Evolutionary conservation across 2,113 vertebrate genomes (phyloP).

Genomic region (Machaerirhynchus nigripectus): DNA sequence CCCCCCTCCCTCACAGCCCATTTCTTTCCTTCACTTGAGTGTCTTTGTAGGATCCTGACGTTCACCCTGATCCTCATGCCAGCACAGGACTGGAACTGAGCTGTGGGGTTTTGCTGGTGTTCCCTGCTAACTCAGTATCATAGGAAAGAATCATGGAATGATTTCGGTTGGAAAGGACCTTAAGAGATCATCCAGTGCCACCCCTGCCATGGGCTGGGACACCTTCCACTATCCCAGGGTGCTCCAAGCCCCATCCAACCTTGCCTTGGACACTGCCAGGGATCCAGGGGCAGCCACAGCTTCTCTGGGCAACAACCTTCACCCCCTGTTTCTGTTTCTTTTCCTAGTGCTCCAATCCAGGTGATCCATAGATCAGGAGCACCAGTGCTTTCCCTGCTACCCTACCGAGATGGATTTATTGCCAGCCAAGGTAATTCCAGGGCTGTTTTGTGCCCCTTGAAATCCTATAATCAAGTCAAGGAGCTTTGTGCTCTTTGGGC

Average conservation of each 20-base stretch:
- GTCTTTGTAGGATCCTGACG: background rate
- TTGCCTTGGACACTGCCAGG: background rate
- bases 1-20: no score
- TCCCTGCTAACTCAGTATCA: background rate
- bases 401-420: constrained; percentile 73
- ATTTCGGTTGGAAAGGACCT: background rate
- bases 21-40: background rate
- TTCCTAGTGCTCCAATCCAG: constrained; percentile 70
- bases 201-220: background rate
- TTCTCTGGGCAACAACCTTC: background rate
- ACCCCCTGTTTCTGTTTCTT: background rate
- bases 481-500: background rate
- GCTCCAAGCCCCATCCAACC: accelerated
- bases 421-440: constrained; percentile 75
- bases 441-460: background rate
- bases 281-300: background rate
- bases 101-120: background rate
- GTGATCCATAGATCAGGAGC: constrained; percentile 75
- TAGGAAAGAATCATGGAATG: background rate
- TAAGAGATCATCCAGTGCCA: background rate
- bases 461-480: accelerated
- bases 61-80: no score
- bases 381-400: constrained; percentile 73
- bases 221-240: background rate
- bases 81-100: background rate